Evolutionary conservation across 2,797 vertebrate genomes (phyloP).

Genomic region (Alexandromys oeconomus): DNA sequence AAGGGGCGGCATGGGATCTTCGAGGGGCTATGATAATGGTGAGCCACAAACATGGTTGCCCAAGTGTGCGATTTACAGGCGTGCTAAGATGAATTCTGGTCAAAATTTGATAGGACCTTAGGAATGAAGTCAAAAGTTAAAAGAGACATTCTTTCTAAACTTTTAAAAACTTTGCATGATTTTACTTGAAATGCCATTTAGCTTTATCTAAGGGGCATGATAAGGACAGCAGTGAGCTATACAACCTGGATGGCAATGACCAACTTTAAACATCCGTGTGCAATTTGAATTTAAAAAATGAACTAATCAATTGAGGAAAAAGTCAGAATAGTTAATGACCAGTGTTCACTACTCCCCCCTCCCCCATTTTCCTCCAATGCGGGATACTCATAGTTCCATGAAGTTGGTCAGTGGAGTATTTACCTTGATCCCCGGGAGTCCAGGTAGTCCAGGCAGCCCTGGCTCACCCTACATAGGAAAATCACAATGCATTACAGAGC

Average conservation of each 20-base stretch:
- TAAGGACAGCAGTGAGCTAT: background rate
- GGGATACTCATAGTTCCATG: constrained; percentile 18
- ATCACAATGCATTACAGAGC: constrained; percentile 95
- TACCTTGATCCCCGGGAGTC: constrained; percentile 99
- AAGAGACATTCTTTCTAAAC: constrained; percentile 29
- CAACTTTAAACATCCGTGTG: background rate
- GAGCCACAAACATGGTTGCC: constrained; percentile 59
- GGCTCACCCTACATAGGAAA: constrained; percentile 99
- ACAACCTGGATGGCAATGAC: background rate
- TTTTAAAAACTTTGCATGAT: constrained; percentile 29
- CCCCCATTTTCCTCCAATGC: background rate
- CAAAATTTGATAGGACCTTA: constrained; percentile 55
- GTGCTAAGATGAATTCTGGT: constrained; percentile 34
- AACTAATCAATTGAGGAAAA: constrained; percentile 18
- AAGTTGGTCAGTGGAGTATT: constrained; percentile 86
- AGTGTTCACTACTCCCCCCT: background rate
- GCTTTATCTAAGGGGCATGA: background rate
- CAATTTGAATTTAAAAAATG: constrained; percentile 24
- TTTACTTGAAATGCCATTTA: constrained; percentile 29
- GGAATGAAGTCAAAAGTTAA: constrained; percentile 46
- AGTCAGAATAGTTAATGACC: background rate
- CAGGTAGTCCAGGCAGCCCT: constrained; percentile 99
- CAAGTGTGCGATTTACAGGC: constrained; percentile 37
- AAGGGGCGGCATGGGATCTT: background rate
- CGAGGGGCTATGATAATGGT: constrained; percentile 14